Evolutionary conservation across 2,888 invertebrate species (phyloP).

Genomic region (Tillus elongatus): DNA sequence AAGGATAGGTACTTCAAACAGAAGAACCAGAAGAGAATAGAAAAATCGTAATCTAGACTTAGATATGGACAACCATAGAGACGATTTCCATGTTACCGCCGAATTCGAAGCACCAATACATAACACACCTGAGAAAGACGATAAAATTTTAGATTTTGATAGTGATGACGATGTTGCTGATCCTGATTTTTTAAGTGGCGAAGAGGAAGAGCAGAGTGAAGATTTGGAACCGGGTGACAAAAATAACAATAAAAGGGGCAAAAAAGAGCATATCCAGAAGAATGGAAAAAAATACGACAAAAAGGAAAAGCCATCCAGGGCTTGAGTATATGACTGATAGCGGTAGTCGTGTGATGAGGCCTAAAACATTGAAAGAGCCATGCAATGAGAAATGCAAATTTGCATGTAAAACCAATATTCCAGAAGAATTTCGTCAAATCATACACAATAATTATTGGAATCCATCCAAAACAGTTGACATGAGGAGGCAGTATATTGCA

Average conservation of each 20-base stretch:
- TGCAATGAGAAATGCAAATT: background rate
- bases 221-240: background rate
- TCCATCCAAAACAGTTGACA: background rate
- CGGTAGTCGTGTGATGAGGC: constrained; percentile 1
- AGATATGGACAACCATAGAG: too few species aligned
- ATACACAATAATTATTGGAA: background rate
- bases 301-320: constrained; percentile 1
- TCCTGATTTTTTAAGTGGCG: background rate
- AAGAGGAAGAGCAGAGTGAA: background rate
- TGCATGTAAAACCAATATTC: background rate
- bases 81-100: constrained; percentile 1
- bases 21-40: too few species aligned
- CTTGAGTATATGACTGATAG: background rate
- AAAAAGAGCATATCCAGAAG: background rate
- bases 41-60: too few species aligned
- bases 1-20: too few species aligned
- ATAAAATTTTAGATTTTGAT: background rate
- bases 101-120: background rate
- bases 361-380: background rate
- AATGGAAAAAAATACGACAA: constrained; percentile 1
- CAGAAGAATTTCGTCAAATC: background rate
- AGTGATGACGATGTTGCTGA: constrained; percentile 2
- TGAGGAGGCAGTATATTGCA: constrained; percentile 1
- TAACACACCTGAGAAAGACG: background rate
- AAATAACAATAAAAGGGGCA: background rate